These are phyloP conservation scores for Macquaria ambigua DNA, from an alignment of 2,113 vertebrate genomes.

Conservation along the genomic window DNA sequence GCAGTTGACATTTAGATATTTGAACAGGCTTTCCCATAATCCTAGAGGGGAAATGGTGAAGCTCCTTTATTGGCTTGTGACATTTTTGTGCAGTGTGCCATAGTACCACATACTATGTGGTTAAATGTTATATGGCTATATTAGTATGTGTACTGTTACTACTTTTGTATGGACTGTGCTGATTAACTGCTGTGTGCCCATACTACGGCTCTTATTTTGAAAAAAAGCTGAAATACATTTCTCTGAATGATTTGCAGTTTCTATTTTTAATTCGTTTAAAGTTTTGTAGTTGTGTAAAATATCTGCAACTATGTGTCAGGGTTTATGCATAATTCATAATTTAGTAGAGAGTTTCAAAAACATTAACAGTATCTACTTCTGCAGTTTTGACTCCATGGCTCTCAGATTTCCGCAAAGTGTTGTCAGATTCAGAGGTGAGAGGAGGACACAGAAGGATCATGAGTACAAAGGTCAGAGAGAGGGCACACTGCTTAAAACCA, in stretches of 20 bases:
- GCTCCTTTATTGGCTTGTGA: slow-evolving; percentile 69
- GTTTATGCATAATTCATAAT: slow-evolving; percentile 48
- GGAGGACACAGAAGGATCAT: background rate
- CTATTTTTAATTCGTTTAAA: slow-evolving; percentile 5
- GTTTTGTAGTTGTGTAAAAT: background rate
- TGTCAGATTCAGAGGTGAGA: slow-evolving; percentile 19
- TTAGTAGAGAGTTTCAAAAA: background rate
- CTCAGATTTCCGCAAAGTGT: slow-evolving; percentile 6
- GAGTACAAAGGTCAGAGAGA: slow-evolving; percentile 39
- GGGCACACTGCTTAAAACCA: background rate
- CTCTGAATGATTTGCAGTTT: slow-evolving; percentile 14
- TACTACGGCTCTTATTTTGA: background rate
- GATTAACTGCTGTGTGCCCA: slow-evolving; percentile 26
- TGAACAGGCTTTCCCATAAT: slow-evolving; percentile 80
- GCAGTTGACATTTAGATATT: slow-evolving; percentile 86
- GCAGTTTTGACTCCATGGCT: slow-evolving; percentile 1
- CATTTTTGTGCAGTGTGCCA: slow-evolving; percentile 69
- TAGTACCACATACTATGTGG: slow-evolving; percentile 14
- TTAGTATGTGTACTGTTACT: slow-evolving; percentile 12
- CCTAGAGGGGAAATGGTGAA: slow-evolving; percentile 64
- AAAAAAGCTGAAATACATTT: slow-evolving; percentile 10
- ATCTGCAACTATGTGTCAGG: background rate
- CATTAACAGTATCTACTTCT: background rate
- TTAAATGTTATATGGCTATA: slow-evolving; percentile 36
- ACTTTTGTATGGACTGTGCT: slow-evolving; percentile 14